Evolutionary conservation across 2,797 vertebrate species (phyloP), one percentile per base, ranked within the genome.

Genomic region (Limosa lapponica): DNA sequence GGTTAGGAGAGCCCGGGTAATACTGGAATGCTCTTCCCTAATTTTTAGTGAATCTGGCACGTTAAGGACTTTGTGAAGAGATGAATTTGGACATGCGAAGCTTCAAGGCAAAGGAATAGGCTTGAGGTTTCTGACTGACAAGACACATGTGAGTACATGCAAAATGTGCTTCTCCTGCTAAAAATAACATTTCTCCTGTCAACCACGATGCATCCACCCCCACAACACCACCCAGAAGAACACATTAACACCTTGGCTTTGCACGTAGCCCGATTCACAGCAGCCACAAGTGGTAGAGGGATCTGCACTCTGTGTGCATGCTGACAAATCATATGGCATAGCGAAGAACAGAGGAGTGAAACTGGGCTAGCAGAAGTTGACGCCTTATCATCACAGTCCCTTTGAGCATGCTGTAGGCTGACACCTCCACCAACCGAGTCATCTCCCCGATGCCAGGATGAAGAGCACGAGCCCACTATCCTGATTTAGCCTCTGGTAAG

Each of bases 101-200:
- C 95, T 95, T 78, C 89, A 94, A 97, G 94, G 91, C 90, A 94
- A 95, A 83, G 94, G 72, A 93, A 87, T 36, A 96, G 83, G 74
- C 81, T 94, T 90, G 95, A 97, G 96, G 93, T 87, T 96, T 96
- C 92, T 97, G 96, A 96, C 94, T 96, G 94, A 96, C 95, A 95
- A 96, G 96, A 96, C 95, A 97, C 96, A 97, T 96, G 95, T 97
- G 96, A 97, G 74, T 97, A 96, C 95, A 97, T 95, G 96, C 95
- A 95, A 92, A 96, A 97, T 96, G 94, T 95, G 93, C 90, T 97
- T 75, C 93, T 96, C 93, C 87, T 87, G 96, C 96, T 95, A 96
- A 96, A 97, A 97, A 97, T 96, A 97, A 97, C 95, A 91, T 95
- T 90, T 96, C 94, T 96, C 88, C 87, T 95, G 93, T 95, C 94